phyloP scores from a whole-genome alignment of 2,113 vertebrate species.

The Rhinogobius similis region DNA sequence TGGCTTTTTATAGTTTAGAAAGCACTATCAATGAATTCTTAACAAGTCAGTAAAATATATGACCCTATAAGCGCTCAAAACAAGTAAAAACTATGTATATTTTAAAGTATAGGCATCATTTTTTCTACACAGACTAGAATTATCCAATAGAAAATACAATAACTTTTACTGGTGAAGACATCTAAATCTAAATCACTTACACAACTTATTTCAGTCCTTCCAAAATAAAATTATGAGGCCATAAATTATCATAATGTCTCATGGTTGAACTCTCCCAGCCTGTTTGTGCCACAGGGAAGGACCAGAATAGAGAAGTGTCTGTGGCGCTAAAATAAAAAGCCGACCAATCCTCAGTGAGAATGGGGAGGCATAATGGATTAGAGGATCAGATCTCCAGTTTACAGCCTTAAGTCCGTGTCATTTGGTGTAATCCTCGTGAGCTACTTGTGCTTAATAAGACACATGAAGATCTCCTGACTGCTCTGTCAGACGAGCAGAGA shows the following conservation, averaged over 20 bases:
- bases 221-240: constrained; percentile 1
- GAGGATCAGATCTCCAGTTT: not conserved
- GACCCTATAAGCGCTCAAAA: too few relatives aligned
- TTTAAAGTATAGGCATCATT: too few relatives aligned
- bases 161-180: not conserved
- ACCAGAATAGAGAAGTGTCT: constrained; percentile 8
- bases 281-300: constrained; percentile 4
- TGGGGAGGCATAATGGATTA: not conserved
- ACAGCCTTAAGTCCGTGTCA: not conserved
- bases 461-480: not conserved
- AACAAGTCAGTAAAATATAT: too few relatives aligned
- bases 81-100: too few relatives aligned
- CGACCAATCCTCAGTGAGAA: not conserved
- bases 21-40: too few relatives aligned
- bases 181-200: not conserved
- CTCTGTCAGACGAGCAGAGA: not conserved
- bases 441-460: constrained; percentile 2
- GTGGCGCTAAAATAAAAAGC: not conserved
- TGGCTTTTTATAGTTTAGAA: too few relatives aligned
- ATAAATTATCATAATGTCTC: constrained; percentile 10
- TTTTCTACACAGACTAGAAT: too few relatives aligned
- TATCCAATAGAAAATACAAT: not conserved
- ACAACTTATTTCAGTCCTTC: not conserved
- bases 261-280: constrained; percentile 5
- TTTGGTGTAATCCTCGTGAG: not conserved